A percentile compares a stretch with the other conserved stretches of the same genome.
These are phyloP conservation scores for Acronicta psi DNA, from an alignment of 2,888 invertebrate genomes.

Conservation along the genomic window DNA sequence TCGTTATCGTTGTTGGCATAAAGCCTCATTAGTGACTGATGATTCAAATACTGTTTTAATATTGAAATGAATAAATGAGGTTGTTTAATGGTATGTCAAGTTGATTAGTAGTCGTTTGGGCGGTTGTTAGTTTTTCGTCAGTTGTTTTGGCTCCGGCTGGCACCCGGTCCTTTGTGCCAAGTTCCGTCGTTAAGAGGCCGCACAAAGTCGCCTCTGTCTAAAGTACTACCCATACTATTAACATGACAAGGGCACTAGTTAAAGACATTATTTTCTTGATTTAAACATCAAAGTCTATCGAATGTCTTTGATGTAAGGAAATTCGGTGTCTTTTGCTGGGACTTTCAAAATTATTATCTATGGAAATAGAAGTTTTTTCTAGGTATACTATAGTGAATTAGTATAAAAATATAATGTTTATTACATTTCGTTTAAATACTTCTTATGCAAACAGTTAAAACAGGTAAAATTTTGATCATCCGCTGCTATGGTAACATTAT, in stretches of 20 bases:
- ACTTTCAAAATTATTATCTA: slow-evolving; percentile 1
- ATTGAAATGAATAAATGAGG: slow-evolving; percentile 13
- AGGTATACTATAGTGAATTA: too few species aligned
- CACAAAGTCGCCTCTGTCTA: slow-evolving; percentile 67
- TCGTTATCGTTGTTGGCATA: slow-evolving; percentile 39
- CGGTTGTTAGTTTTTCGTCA: slow-evolving; percentile 70
- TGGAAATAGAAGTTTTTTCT: too few species aligned
- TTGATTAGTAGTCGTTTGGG: slow-evolving; percentile 29
- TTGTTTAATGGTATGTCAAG: slow-evolving; percentile 15
- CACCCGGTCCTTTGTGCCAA: slow-evolving; percentile 68
- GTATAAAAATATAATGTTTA: too few species aligned
- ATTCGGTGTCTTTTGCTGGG: slow-evolving; percentile 57
- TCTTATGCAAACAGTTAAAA: too few species aligned
- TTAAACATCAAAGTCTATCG: slow-evolving; percentile 84
- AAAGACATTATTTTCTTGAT: slow-evolving; percentile 69
- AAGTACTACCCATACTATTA: slow-evolving; percentile 68
- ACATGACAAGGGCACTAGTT: slow-evolving; percentile 77
- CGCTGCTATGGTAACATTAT: not conserved
- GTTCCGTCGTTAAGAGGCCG: slow-evolving; percentile 67
- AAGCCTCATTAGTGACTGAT: slow-evolving; percentile 44
- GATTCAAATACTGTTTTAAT: slow-evolving; percentile 24
- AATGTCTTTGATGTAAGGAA: slow-evolving; percentile 81
- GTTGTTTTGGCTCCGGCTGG: slow-evolving; percentile 55
- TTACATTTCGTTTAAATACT: not conserved
- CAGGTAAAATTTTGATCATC: not conserved